phyloP scores from a whole-genome alignment of 2,888 invertebrate species.

The Cybosia mesomella region DNA sequence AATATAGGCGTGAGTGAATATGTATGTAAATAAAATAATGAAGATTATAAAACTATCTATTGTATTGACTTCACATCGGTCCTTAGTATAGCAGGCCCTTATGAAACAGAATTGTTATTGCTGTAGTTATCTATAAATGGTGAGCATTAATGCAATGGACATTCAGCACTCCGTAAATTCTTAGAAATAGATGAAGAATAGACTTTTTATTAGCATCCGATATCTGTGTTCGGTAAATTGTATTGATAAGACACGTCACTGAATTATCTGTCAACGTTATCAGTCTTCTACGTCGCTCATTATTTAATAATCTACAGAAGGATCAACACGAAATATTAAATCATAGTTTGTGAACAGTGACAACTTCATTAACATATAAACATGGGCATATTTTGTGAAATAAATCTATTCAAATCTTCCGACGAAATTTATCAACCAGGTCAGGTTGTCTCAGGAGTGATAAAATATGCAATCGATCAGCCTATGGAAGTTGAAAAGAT shows the following conservation, averaged over 20 bases:
- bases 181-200: not conserved
- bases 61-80: too few species aligned
- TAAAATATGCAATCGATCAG: constrained; percentile 59
- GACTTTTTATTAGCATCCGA: not conserved
- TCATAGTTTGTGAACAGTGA: not conserved
- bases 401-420: constrained; percentile 51
- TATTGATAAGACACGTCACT: not conserved
- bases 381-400: constrained; percentile 62
- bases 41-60: too few species aligned
- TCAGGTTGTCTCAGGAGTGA: constrained; percentile 52
- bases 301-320: not conserved
- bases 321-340: not conserved
- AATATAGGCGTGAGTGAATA: too few species aligned
- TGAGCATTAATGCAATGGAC: too few species aligned
- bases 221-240: not conserved
- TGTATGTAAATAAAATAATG: too few species aligned
- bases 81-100: too few species aligned
- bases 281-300: not conserved
- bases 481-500: constrained; percentile 53
- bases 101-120: too few species aligned
- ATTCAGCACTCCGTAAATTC: not conserved
- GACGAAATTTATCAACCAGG: constrained; percentile 55
- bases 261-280: not conserved
- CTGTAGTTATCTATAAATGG: too few species aligned
- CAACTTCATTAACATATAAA: not conserved